Percentiles rank a stretch among this genome's conserved stretches.
These are phyloP conservation scores for Sigmodon hispidus DNA, from an alignment of 2,113 vertebrate species.

Conservation along the genomic window DNA sequence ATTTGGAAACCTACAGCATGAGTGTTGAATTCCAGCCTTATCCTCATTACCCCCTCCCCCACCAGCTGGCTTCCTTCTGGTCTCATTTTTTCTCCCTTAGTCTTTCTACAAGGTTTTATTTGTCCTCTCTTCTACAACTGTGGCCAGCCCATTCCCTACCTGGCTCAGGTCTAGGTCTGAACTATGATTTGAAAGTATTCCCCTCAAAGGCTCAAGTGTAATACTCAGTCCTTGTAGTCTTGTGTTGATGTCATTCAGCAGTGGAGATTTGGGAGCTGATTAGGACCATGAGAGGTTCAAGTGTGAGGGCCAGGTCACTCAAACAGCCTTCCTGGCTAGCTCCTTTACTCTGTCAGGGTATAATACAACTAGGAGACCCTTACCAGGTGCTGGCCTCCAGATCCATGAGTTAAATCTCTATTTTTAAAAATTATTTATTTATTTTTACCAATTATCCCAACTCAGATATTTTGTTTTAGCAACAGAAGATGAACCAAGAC, in stretches of 20 bases:
- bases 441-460: not conserved
- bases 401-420: not conserved
- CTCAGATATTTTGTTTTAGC: not conserved
- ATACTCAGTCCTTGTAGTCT: too few species aligned
- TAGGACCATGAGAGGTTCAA: not conserved
- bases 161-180: not conserved
- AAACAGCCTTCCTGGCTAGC: not conserved
- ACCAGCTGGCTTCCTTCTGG: not conserved
- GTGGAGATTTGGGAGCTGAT: not conserved
- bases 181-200: not conserved
- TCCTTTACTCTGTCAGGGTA: not conserved
- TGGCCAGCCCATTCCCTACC: not conserved
- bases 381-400: not conserved
- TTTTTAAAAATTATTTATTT: too few species aligned
- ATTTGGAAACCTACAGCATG: not conserved
- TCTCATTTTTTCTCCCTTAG: not conserved
- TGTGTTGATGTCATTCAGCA: not conserved
- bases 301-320: not conserved
- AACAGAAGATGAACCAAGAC: too few species aligned
- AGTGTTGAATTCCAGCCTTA: fast-evolving
- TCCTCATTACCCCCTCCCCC: not conserved
- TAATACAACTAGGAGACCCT: not conserved
- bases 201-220: not conserved
- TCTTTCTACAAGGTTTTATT: not conserved
- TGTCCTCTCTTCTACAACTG: not conserved